Evolutionary conservation across 2,888 invertebrate species (phyloP).

Genomic region (Coenonympha glycerion): DNA sequence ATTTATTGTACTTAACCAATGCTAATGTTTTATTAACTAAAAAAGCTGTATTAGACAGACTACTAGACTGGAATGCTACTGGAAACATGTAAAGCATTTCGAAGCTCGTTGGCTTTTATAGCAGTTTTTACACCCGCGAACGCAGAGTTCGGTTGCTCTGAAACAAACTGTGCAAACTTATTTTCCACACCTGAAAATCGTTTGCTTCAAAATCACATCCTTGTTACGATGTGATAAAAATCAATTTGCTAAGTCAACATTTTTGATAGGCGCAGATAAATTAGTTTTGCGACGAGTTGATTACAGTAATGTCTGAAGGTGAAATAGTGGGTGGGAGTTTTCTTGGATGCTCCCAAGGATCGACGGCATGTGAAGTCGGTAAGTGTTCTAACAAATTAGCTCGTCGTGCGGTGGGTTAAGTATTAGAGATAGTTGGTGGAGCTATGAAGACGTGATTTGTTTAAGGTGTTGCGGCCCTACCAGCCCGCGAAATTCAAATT

Average conservation of each 20-base stretch:
- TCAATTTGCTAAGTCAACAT: conserved; percentile 4
- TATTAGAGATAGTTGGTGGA: conserved; percentile 7
- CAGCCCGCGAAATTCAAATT: too few species aligned
- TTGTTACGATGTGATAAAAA: conserved; percentile 15
- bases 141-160: conserved; percentile 33
- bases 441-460: conserved; percentile 1
- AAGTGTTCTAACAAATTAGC: conserved; percentile 26
- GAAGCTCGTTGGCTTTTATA: conserved; percentile 53
- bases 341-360: conserved; percentile 34
- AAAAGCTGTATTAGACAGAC: too few species aligned
- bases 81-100: too few species aligned
- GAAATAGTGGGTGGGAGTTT: conserved; percentile 37
- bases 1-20: too few species aligned
- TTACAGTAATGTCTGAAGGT: conserved; percentile 52
- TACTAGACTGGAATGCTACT: too few species aligned
- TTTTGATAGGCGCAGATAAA: background rate
- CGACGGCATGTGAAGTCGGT: conserved; percentile 28
- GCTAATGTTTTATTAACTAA: too few species aligned
- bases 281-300: conserved; percentile 39
- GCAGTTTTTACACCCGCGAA: conserved; percentile 55
- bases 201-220: background rate
- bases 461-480: too few species aligned
- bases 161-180: conserved; percentile 29
- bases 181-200: conserved; percentile 3
- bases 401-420: conserved; percentile 17